These are phyloP conservation scores for Dicyrtomina minuta DNA, from an alignment of 2,888 invertebrate genomes.

Conservation along the genomic window DNA sequence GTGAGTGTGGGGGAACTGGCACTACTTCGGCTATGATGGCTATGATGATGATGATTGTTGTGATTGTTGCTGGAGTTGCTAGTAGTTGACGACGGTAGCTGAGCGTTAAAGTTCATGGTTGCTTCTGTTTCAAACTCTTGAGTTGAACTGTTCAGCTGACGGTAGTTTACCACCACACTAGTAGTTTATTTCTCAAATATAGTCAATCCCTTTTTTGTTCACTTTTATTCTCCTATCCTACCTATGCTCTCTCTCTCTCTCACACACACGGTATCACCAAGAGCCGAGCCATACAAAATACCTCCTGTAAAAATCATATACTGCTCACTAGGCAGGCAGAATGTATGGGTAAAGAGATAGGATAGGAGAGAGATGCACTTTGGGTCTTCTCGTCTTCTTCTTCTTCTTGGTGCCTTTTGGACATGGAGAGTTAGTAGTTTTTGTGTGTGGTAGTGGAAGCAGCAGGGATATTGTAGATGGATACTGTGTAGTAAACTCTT, in stretches of 20 bases:
- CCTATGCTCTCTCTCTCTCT: no score
- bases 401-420: neutral
- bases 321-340: no score
- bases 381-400: no score
- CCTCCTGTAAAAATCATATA: no score
- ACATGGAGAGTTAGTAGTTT: neutral
- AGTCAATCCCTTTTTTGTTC: conserved; percentile 23
- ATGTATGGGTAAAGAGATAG: no score
- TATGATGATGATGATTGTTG: neutral
- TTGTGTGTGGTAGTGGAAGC: neutral
- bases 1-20: neutral
- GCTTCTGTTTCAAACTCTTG: conserved; percentile 32
- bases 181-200: conserved; percentile 31
- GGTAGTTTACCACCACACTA: conserved; percentile 17
- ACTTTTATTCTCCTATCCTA: neutral
- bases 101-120: conserved; percentile 33
- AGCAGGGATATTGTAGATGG: neutral
- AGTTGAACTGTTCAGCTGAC: conserved; percentile 26
- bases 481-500: conserved; percentile 4
- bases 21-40: neutral
- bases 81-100: conserved; percentile 29
- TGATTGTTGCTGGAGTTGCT: conserved; percentile 10
- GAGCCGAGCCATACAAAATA: neutral
- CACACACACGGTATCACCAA: no score
- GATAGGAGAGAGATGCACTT: no score